These are phyloP conservation scores for Sylvia borin DNA, from an alignment of 2,797 vertebrate genomes.

Conservation along the genomic window DNA sequence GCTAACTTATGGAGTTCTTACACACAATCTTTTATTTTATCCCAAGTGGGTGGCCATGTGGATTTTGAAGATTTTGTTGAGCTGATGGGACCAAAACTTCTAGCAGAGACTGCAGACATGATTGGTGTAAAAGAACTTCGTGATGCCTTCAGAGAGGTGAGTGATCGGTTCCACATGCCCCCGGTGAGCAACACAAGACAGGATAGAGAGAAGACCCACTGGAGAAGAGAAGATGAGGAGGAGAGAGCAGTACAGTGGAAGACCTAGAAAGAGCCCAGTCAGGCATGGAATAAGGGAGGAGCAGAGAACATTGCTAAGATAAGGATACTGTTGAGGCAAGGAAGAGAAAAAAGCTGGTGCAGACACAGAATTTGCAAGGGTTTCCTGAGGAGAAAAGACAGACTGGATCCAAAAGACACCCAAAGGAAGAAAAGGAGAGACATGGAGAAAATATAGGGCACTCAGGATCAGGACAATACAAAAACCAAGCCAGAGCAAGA, in stretches of 20 bases:
- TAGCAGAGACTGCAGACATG: constrained; percentile 98
- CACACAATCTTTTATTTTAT: constrained; percentile 25
- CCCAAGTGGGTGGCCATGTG: constrained; percentile 93
- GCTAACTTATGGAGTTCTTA: not conserved
- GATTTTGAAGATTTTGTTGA: constrained; percentile 99
- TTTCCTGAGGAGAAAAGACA: not conserved
- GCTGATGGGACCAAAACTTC: constrained; percentile 96
- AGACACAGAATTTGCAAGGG: not conserved
- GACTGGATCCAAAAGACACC: not conserved
- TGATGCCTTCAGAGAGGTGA: constrained; percentile 96
- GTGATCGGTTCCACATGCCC: not conserved
- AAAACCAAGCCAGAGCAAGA: not conserved
- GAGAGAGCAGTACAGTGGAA: not conserved
- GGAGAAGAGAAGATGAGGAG: not conserved
- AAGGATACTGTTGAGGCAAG: not conserved
- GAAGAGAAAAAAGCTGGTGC: not conserved
- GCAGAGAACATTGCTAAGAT: not conserved
- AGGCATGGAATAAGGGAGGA: not conserved
- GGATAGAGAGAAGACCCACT: not conserved
- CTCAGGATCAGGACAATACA: not conserved
- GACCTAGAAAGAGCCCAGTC: not conserved
- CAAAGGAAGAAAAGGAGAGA: not conserved
- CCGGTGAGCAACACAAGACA: not conserved
- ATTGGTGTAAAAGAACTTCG: constrained; percentile 96
- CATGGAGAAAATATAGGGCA: not conserved